Evolutionary conservation across 2,888 invertebrate genomes (phyloP).

Genomic region (Lymantria monacha): DNA sequence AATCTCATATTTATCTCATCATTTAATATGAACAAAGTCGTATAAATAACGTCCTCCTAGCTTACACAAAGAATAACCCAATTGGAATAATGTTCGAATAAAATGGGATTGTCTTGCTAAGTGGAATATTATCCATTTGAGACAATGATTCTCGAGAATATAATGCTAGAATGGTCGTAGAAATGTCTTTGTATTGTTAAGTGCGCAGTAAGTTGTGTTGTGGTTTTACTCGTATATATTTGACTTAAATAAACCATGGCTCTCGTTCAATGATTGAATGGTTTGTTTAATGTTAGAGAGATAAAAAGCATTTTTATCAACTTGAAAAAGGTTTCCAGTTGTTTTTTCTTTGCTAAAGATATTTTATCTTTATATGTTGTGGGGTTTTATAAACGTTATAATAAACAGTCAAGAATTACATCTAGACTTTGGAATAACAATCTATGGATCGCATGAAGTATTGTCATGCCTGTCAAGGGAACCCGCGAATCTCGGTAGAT

Average conservation of each 20-base stretch:
- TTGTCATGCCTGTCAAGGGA: too few species aligned
- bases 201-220: slow-evolving; percentile 26
- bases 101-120: slow-evolving; percentile 45
- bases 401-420: too few species aligned
- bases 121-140: slow-evolving; percentile 52
- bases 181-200: slow-evolving; percentile 30
- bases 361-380: too few species aligned
- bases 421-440: too few species aligned
- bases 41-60: slow-evolving; percentile 31
- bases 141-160: slow-evolving; percentile 41
- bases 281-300: too few species aligned
- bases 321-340: too few species aligned
- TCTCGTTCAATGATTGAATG: not conserved
- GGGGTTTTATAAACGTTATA: too few species aligned
- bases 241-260: slow-evolving; percentile 21
- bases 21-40: slow-evolving; percentile 22
- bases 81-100: slow-evolving; percentile 45
- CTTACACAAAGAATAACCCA: slow-evolving; percentile 30
- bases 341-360: too few species aligned
- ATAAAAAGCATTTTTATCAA: too few species aligned
- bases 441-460: too few species aligned
- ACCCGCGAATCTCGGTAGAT: too few species aligned
- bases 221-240: slow-evolving; percentile 22
- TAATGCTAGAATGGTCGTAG: slow-evolving; percentile 25
- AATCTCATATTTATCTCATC: not conserved